Base-by-base conservation (phyloP, 2,888 invertebrate species). In the Uropetala carovei region DNA sequence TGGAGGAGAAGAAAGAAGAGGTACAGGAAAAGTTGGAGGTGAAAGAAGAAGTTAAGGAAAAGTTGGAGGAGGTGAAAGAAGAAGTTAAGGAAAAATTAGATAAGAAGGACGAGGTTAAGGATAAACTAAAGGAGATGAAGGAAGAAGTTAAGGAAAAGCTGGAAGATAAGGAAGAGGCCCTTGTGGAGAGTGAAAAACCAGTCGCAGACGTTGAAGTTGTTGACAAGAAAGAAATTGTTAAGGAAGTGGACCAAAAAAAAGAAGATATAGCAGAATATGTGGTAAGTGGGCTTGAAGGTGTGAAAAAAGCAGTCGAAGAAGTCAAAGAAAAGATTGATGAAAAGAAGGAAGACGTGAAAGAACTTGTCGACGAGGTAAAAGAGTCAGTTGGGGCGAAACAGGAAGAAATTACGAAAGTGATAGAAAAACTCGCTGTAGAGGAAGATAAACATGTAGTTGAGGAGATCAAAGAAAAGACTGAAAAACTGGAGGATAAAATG, bases 331-430 rank as follows among this genome's bases (percentile, higher is more conserved):
- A 92, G 64, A 75, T 92, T 92, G 92, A 89, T 84, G 82, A 83
- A 82, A 85, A 92, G 86, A 92, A 56, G 57, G 18, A 92, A 84
- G 91, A 89, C 9, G 85, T 59, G n/a, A 60, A 85, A 58, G 92
- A 92, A 27, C 59, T 27, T 91, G 43, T 84, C 81, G 92, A 93
- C 59, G 93, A 93, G 68, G 92, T 91, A 30, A 81, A 92, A 27
- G 92, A 81, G 85, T 85, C 86, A 22, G 68, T 84, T 89, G 8
- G 16, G n/a, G n/a, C 85, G 59, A 84, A 91, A 81, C 27, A 64
- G 13, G 84, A 56, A 83, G 85, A 93, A 59, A 91, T 68, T 89
- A 22, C 68, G 22, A 89, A 92, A 92, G 92, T 92, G 81, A 16
- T 92, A 7, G 57, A 68, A 91, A 91, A 83, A n/a, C 18, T 59